Evolutionary conservation across 2,797 vertebrate species (phyloP), one percentile per base, ranked within the genome.

Genomic region (Protonibea diacanthus): DNA sequence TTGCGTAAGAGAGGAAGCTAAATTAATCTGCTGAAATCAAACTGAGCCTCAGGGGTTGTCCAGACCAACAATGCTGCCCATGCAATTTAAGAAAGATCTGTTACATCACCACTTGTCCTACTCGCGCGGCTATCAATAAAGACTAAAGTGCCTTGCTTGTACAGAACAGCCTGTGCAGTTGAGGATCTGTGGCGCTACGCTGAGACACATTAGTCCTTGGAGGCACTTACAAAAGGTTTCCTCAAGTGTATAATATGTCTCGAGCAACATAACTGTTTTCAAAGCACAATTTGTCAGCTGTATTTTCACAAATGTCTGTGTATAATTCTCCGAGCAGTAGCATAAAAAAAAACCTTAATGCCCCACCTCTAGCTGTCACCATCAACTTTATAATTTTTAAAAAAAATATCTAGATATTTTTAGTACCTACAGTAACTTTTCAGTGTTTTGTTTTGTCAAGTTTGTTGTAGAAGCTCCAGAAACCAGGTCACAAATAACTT

Each of bases 1-100:
- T 94, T 92, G 85, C 86, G 42, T 92, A 93, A 94, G 90, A 76
- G 84, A 85, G 87, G 87, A 92, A 86, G 89, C 93, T 91, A 92
- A 93, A 93, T 93, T 61, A 92, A 93, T 93, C 88, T 92, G 81
- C 87, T 84, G 81, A 89, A 93, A 90, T 94, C 91, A 92, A 93
- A 94, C 90, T 86, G 76, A 87, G 87, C 91, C 87, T 84, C 45
- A 1, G 88, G 88, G 90, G 51, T 66, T 82, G 85, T 89, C 74
- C 87, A 86, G 86, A 88, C 80, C 87, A 84, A 92, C 90, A 91
- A 93, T 90, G 91, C 88, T 86, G 86, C 82, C 75, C 64, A 71
- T 91, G 91, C 86, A 88, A 84, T 92, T 93, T 81, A 90, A 86
- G 89, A 85, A 91, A 90, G 81, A 88, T 89, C 80, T 66, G 80